phyloP scores from a whole-genome alignment of 1,140 invertebrate genomes.

The Drosophila teissieri region DNA sequence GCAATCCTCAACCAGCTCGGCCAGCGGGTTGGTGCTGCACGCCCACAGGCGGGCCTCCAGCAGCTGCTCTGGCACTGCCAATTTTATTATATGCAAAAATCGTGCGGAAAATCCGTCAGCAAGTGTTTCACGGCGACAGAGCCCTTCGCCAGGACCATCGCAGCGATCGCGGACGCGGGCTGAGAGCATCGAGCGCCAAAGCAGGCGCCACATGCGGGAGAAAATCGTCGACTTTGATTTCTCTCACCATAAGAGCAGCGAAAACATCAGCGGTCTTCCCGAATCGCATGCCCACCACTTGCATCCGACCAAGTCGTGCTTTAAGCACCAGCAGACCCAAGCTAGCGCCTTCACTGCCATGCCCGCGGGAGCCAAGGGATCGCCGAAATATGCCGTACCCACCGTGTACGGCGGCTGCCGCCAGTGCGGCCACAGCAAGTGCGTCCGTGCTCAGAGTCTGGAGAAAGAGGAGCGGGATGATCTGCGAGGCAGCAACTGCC shows the following conservation, averaged over 20 bases:
- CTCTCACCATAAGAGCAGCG: conserved; percentile 81
- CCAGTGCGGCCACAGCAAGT: conserved; percentile 81
- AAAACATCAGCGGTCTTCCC: conserved; percentile 68
- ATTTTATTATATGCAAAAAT: conserved; percentile 72
- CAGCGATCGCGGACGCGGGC: conserved; percentile 65
- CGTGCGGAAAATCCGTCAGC: conserved; percentile 27
- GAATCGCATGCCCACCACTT: conserved; percentile 54
- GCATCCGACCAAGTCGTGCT: conserved; percentile 82
- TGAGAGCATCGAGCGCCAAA: conserved; percentile 78
- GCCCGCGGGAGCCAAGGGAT: conserved; percentile 38
- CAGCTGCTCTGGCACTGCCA: conserved; percentile 72
- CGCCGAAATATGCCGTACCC: conserved; percentile 62
- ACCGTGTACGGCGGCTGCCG: conserved; percentile 61
- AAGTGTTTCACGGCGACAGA: conserved; percentile 61
- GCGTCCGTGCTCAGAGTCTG: conserved; percentile 72
- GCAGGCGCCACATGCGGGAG: conserved; percentile 69
- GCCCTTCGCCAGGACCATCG: conserved; percentile 60
- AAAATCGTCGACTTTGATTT: conserved; percentile 84
- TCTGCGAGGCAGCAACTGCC: conserved; percentile 57
- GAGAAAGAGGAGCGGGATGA: conserved; percentile 66
- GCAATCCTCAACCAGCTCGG: conserved; percentile 67
- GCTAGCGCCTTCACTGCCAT: conserved; percentile 59
- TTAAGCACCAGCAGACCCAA: conserved; percentile 79
- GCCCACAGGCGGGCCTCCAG: conserved; percentile 67
- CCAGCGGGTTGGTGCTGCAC: conserved; percentile 51